Conservation (phyloP, 2,888 invertebrate genomes). For the Parnassius glacialis region DNA sequence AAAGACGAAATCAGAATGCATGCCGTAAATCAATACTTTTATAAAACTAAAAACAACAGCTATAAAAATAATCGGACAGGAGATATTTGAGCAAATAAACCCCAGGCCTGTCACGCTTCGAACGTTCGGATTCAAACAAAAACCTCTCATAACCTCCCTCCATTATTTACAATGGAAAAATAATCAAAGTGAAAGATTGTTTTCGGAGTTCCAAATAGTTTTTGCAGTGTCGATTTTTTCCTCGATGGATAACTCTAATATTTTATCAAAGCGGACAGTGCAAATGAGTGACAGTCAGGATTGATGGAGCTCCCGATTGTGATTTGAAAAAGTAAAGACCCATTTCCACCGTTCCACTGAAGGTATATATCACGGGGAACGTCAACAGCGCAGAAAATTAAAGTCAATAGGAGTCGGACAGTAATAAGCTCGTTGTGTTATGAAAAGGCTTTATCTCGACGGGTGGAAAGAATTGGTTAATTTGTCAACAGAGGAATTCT, state of each 20-base stretch:
- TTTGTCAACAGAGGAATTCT: constrained; percentile 64
- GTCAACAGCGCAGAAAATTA: constrained; percentile 79
- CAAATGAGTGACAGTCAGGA: constrained; percentile 73
- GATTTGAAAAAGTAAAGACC: constrained; percentile 78
- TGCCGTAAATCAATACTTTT: neutral
- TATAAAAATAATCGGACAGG: constrained; percentile 5
- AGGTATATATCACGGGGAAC: constrained; percentile 76
- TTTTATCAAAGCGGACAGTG: constrained; percentile 65
- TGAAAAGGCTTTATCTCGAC: constrained; percentile 59
- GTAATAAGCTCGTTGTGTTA: constrained; percentile 66
- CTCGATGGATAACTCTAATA: constrained; percentile 73
- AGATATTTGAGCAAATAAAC: constrained; percentile 36
- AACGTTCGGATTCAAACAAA: constrained; percentile 45
- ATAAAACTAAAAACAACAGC: neutral
- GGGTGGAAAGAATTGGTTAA: constrained; percentile 66
- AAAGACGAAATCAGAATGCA: no score
- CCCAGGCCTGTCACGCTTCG: constrained; percentile 53
- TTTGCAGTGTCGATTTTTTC: constrained; percentile 64
- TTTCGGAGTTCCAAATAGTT: constrained; percentile 66
- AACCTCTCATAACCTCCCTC: constrained; percentile 54
- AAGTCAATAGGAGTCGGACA: constrained; percentile 70
- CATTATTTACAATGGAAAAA: constrained; percentile 77
- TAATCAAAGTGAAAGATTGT: constrained; percentile 75
- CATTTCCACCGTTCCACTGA: constrained; percentile 65
- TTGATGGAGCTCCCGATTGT: constrained; percentile 72